Evolutionary conservation across 2,797 vertebrate species (phyloP).

Genomic region (Gadopsis marmoratus): DNA sequence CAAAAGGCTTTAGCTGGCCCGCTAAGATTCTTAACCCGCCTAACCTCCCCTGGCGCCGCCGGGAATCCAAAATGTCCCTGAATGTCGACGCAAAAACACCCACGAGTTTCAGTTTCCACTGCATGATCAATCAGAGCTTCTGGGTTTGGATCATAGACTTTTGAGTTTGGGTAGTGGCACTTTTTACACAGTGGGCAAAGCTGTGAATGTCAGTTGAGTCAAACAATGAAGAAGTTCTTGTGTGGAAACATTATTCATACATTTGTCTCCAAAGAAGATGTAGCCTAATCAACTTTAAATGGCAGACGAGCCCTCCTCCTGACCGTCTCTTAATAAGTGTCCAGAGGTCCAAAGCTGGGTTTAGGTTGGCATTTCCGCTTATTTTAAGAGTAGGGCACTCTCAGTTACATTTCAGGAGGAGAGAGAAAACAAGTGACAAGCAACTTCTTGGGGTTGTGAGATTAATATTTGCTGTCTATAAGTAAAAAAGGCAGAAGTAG

Average conservation of each 20-base stretch:
- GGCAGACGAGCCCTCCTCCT: neutral
- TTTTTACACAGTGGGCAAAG: neutral
- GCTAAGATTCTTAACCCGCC: constrained; percentile 96
- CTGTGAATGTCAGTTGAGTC: neutral
- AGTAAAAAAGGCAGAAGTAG: neutral
- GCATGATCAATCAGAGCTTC: constrained; percentile 49
- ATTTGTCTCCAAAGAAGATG: neutral
- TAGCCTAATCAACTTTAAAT: neutral
- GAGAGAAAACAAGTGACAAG: neutral
- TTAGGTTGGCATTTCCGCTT: neutral
- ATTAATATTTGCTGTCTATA: neutral
- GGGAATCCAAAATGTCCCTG: constrained; percentile 71
- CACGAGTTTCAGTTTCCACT: constrained; percentile 59
- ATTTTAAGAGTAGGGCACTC: neutral
- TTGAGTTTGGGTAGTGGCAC: neutral
- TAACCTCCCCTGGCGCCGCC: constrained; percentile 88
- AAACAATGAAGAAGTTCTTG: neutral
- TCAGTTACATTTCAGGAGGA: neutral
- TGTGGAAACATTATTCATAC: neutral
- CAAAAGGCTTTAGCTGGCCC: constrained; percentile 89
- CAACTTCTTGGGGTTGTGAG: neutral
- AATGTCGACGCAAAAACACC: constrained; percentile 57
- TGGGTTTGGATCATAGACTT: constrained; percentile 20
- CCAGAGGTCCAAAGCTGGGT: neutral
- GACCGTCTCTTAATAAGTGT: neutral